These are phyloP conservation scores for Erebia palarica DNA, from an alignment of 2,888 invertebrate species.

Conservation along the genomic window DNA sequence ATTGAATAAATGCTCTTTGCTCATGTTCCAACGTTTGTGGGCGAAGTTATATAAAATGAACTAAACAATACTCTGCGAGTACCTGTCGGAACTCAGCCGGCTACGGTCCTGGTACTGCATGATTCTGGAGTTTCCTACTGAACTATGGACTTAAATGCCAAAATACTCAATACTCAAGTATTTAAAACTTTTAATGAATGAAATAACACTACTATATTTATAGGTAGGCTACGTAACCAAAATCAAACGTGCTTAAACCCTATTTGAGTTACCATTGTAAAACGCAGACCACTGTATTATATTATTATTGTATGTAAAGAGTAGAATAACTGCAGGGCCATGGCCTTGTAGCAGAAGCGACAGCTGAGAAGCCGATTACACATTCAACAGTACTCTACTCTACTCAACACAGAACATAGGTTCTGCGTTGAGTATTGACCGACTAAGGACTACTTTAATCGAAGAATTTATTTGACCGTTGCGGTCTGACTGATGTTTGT, in stretches of 20 bases:
- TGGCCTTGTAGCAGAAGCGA: too few species aligned
- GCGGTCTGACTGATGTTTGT: too few species aligned
- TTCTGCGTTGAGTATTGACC: too few species aligned
- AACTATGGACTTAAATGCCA: background rate
- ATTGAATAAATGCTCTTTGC: background rate
- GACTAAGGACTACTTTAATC: too few species aligned
- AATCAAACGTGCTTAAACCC: too few species aligned
- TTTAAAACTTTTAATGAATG: constrained; percentile 32
- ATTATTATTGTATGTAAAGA: background rate
- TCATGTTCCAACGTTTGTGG: background rate
- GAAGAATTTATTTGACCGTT: too few species aligned
- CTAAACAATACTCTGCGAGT: background rate
- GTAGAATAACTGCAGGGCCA: too few species aligned
- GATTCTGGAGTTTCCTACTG: background rate
- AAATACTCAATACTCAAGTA: constrained; percentile 4
- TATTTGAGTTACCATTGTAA: too few species aligned
- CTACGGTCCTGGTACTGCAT: background rate
- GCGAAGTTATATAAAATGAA: background rate
- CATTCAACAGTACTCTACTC: too few species aligned
- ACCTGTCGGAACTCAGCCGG: background rate
- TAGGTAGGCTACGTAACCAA: background rate
- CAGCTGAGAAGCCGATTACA: too few species aligned
- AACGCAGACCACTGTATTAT: too few species aligned
- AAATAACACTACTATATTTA: background rate
- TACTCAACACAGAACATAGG: too few species aligned